Percentiles rank a stretch among this genome's conserved stretches.
Conservation (phyloP, 1,140 invertebrate genomes). For the Euwallacea fornicatus region DNA sequence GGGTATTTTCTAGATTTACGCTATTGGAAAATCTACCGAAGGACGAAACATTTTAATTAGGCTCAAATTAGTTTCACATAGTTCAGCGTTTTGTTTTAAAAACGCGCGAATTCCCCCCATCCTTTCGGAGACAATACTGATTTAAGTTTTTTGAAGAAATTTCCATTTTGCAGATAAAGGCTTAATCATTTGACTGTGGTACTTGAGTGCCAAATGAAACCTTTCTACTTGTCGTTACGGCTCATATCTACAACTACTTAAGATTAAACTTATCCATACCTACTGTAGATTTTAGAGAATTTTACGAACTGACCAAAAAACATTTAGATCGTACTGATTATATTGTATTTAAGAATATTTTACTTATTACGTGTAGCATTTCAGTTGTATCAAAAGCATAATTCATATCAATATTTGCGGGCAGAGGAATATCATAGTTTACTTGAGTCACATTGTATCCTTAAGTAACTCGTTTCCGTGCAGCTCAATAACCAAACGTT, state of each 20-base stretch:
- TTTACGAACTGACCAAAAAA: slow-evolving; percentile 4
- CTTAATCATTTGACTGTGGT: background rate
- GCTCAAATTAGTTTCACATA: background rate
- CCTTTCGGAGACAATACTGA: background rate
- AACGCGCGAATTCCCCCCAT: background rate
- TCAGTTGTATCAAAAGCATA: too few species aligned
- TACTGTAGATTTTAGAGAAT: background rate
- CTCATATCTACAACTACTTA: background rate
- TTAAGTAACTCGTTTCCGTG: too few species aligned
- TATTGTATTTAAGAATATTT: too few species aligned
- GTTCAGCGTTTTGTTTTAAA: background rate
- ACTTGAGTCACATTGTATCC: too few species aligned
- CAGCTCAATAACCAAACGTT: too few species aligned
- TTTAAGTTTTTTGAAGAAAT: background rate
- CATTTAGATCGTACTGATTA: background rate
- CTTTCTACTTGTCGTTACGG: background rate
- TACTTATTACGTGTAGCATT: too few species aligned
- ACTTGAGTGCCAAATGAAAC: background rate
- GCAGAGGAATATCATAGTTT: too few species aligned
- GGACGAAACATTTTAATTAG: background rate
- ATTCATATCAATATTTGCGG: too few species aligned
- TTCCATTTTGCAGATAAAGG: background rate
- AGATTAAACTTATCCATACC: background rate
- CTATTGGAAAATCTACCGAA: background rate
- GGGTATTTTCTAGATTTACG: background rate